Base-by-base conservation (phyloP, 2,113 vertebrate species). In the Apus apus region DNA sequence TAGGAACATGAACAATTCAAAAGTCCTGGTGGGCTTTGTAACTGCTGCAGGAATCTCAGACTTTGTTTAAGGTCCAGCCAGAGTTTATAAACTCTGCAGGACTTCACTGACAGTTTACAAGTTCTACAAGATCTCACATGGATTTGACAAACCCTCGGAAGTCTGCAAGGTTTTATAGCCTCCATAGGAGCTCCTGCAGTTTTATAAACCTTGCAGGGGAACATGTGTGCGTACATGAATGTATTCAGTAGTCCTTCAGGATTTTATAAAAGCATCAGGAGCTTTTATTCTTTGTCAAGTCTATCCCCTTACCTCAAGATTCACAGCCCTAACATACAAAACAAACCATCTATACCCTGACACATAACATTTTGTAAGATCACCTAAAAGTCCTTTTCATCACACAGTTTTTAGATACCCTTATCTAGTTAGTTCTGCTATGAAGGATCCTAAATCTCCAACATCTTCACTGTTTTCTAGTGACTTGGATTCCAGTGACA, bases 41-140 rank as follows among this genome's bases (percentile, higher is more conserved):
- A 60, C 29, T 76, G n/a, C 23, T 60, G 25, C 43, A 73, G 58
- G 46, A 89, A 65, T 34, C 11, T 14, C 26, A 80, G 26, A 51
- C 9, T 80, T 89, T 89, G 7, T 82, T 84, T 67, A 65, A 81
- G 50, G 48, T 89, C 88, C 65, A 84, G 45, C 8, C 65, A 68
- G 62, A 89, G 73, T 89, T 90, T 87, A 80, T 86, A 87, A 89
- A 85, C 38, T 79, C 87, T 68, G 15, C 58, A 85, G 48, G 78
- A 81, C 30, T 46, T 76, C n/a, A 58, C 27, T 50, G 70, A 43
- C 9, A 57, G 56, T 84, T 95, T 93, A 86, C 40, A 77, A 90
- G 79, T 71, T 80, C 53, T 56, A 67, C 38, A 73, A 67, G 51
- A 61, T 89, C 67, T 91, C 56, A 57, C 2, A 0, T 32, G 45